phyloP scores from a whole-genome alignment of 2,888 invertebrate genomes.

The Theretra japonica region DNA sequence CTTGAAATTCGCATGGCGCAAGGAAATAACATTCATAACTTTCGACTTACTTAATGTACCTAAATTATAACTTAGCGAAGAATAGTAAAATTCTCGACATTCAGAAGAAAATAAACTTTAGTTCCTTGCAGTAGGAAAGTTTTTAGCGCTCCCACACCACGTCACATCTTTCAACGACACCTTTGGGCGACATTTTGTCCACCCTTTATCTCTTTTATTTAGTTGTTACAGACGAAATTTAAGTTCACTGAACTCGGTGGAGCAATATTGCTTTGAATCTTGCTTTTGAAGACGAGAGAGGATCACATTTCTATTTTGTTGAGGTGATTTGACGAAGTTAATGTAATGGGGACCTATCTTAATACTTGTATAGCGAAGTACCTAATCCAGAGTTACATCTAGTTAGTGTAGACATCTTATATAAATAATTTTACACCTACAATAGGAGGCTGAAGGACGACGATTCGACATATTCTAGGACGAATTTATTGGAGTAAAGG shows the following conservation, averaged over 20 bases:
- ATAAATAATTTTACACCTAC: no score
- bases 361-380: no score
- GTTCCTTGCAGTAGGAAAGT: constrained; percentile 39
- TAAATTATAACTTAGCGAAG: constrained; percentile 10
- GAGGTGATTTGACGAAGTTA: background rate
- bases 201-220: constrained; percentile 55
- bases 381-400: no score
- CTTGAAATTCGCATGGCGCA: constrained; percentile 1
- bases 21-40: constrained; percentile 20
- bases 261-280: background rate
- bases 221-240: constrained; percentile 38
- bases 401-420: no score
- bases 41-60: constrained; percentile 12
- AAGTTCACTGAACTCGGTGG: constrained; percentile 1
- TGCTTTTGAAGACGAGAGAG: background rate
- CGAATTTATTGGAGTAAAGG: no score
- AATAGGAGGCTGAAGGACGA: no score
- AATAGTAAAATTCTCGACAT: constrained; percentile 8
- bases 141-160: constrained; percentile 53
- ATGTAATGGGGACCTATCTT: no score
- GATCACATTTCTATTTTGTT: background rate
- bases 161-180: constrained; percentile 57
- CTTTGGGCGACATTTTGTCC: constrained; percentile 64
- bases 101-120: constrained; percentile 45
- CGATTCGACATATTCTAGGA: no score